Percentiles rank a stretch among this genome's conserved stretches.
These are phyloP conservation scores for Pandemis cinnamomeana DNA, from an alignment of 2,888 invertebrate species.

Conservation along the genomic window DNA sequence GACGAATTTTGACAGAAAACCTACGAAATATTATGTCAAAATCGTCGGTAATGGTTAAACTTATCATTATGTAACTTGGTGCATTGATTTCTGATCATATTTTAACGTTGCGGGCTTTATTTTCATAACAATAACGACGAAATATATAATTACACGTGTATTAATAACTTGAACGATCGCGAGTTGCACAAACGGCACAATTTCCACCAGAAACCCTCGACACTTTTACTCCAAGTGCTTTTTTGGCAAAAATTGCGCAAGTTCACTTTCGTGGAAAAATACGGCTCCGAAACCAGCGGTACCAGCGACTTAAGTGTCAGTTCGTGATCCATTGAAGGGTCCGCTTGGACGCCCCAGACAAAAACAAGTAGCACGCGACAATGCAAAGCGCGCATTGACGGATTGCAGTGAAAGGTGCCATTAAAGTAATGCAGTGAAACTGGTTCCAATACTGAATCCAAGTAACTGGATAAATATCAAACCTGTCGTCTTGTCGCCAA, in stretches of 20 bases:
- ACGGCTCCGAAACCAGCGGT: not conserved
- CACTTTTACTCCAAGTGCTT: conserved; percentile 29
- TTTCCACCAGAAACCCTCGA: conserved; percentile 16
- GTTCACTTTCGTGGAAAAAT: conserved; percentile 59
- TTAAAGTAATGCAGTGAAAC: conserved; percentile 74
- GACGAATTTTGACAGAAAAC: too few species aligned
- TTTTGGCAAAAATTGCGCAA: conserved; percentile 35
- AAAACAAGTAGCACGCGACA: conserved; percentile 50
- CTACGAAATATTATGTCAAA: too few species aligned
- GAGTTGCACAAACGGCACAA: not conserved
- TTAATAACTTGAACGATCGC: not conserved
- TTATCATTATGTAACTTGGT: too few species aligned
- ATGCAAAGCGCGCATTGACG: conserved; percentile 63
- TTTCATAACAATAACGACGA: too few species aligned
- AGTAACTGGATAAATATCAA: conserved; percentile 82
- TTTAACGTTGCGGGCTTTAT: too few species aligned
- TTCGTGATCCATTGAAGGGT: conserved; percentile 57
- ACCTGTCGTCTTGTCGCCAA: conserved; percentile 76
- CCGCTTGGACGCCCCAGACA: conserved; percentile 48
- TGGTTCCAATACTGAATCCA: conserved; percentile 81
- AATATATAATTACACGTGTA: too few species aligned
- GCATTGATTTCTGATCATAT: too few species aligned
- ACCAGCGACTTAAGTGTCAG: not conserved
- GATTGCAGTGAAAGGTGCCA: conserved; percentile 78
- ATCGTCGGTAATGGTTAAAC: too few species aligned